Conservation (phyloP, 2,888 invertebrate genomes). For the Caenorhabditis virilis region DNA sequence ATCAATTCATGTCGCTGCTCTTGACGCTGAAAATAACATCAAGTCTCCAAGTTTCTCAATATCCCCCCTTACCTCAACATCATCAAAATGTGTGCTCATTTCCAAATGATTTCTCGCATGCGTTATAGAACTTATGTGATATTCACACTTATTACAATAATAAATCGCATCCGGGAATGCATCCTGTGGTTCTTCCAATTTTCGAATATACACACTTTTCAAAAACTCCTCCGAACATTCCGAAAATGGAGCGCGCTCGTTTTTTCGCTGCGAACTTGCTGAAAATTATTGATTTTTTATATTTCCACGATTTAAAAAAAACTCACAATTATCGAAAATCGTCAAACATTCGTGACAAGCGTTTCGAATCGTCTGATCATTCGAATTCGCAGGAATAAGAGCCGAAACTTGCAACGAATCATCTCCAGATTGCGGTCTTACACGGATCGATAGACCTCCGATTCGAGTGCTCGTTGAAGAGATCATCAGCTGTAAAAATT, state of each 20-base stretch:
- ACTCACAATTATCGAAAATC: conserved; percentile 6
- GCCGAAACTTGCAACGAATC: conserved; percentile 4
- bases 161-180: conserved; percentile 43
- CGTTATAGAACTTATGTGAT: conserved; percentile 31
- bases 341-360: conserved; percentile 17
- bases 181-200: conserved; percentile 4
- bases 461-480: conserved; percentile 7
- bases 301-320: neutral
- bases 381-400: conserved; percentile 1
- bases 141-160: conserved; percentile 41
- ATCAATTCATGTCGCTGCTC: no score
- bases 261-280: neutral
- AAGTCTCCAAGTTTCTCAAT: no score
- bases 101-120: conserved; percentile 40
- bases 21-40: no score
- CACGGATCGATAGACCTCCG: conserved; percentile 11
- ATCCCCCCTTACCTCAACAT: conserved; percentile 4
- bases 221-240: conserved; percentile 10
- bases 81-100: conserved; percentile 18
- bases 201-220: conserved; percentile 5
- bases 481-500: conserved; percentile 15
- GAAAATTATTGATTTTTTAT: no score
- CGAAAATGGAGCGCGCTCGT: conserved; percentile 10
- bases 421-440: conserved; percentile 11
- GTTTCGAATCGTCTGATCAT: conserved; percentile 5